Conservation (phyloP, 2,888 invertebrate species). For the Rhamnusium bicolor region DNA sequence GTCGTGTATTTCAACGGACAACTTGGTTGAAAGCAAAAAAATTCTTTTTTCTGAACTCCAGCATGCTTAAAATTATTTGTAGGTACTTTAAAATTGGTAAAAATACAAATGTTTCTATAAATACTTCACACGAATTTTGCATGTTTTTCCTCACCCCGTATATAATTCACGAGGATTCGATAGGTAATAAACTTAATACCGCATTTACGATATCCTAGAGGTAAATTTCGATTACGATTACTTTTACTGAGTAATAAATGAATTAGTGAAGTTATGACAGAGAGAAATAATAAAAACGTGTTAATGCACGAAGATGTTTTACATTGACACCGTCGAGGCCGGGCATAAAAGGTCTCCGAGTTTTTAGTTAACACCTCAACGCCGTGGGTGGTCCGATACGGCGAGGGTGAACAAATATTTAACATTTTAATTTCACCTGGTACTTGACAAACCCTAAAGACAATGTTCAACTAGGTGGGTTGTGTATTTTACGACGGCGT, state of each 20-base stretch:
- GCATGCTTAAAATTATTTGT: no score
- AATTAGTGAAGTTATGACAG: conserved; percentile 49
- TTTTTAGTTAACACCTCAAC: conserved; percentile 54
- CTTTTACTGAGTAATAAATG: conserved; percentile 44
- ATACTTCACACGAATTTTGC: background rate
- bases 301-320: conserved; percentile 68
- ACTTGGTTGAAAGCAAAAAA: no score
- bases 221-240: conserved; percentile 31
- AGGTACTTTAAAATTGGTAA: background rate
- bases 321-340: conserved; percentile 34
- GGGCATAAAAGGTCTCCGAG: conserved; percentile 34
- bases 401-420: conserved; percentile 61
- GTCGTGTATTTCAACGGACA: no score
- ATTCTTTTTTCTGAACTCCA: no score
- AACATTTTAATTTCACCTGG: conserved; percentile 65
- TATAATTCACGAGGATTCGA: background rate
- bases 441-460: conserved; percentile 63
- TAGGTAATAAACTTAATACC: conserved; percentile 14
- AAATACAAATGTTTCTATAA: background rate
- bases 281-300: conserved; percentile 65
- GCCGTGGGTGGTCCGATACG: conserved; percentile 60
- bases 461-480: conserved; percentile 61
- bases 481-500: conserved; percentile 47
- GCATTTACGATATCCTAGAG: conserved; percentile 15
- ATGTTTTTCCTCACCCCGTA: background rate